Conservation (phyloP, 1,140 invertebrate species). For the Mylabris phalerata region DNA sequence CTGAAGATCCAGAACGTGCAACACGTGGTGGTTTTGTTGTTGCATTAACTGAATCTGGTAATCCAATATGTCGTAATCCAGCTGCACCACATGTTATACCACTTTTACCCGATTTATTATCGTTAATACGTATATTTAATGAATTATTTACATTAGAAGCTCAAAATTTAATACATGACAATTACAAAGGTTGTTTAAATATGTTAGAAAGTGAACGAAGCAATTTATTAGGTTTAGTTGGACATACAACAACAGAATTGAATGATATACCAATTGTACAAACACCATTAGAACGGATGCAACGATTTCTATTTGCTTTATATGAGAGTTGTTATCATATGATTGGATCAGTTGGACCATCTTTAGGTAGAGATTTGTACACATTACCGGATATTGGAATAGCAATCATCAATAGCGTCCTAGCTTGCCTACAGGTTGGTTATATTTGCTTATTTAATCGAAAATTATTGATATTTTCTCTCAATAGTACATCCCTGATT, state of each 20-base stretch:
- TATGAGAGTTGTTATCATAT: conserved; percentile 73
- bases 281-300: conserved; percentile 69
- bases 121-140: conserved; percentile 69
- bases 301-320: conserved; percentile 63
- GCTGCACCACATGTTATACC: conserved; percentile 73
- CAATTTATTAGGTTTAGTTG: conserved; percentile 55
- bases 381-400: conserved; percentile 55
- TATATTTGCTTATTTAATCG: conserved; percentile 4
- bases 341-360: conserved; percentile 68
- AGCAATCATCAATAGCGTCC: conserved; percentile 56
- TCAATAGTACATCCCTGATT: conserved; percentile 66
- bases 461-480: no score
- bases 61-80: conserved; percentile 69
- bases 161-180: conserved; percentile 53
- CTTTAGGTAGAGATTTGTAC: conserved; percentile 77
- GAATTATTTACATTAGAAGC: conserved; percentile 67
- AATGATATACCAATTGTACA: conserved; percentile 43
- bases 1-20: conserved; percentile 71
- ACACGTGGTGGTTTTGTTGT: conserved; percentile 74
- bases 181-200: conserved; percentile 60
- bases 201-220: conserved; percentile 65
- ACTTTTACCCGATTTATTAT: conserved; percentile 67
- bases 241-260: conserved; percentile 39
- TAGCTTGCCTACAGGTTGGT: conserved; percentile 60
- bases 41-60: conserved; percentile 64